These are phyloP conservation scores for Mastomys coucha DNA, from an alignment of 2,113 vertebrate species.

Conservation along the genomic window DNA sequence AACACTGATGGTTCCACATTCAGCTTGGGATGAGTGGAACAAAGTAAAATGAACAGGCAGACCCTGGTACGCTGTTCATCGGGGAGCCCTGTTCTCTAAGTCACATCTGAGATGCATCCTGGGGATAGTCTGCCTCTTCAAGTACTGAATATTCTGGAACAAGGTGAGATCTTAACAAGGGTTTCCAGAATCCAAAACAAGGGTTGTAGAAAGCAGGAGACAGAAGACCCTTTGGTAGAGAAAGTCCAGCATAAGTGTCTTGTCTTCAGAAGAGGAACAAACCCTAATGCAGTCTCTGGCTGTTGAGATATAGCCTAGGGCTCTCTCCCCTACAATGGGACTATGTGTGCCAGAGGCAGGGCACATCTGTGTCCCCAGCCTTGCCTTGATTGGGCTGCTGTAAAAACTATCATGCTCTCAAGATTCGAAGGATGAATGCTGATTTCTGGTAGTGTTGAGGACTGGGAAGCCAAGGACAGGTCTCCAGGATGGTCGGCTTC, in stretches of 20 bases:
- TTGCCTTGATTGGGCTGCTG: not conserved
- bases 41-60: not conserved
- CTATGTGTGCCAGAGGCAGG: not conserved
- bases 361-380: not conserved
- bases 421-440: not conserved
- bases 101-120: not conserved
- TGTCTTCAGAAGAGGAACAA: not conserved
- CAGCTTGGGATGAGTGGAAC: not conserved
- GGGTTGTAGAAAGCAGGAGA: not conserved
- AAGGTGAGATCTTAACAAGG: not conserved
- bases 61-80: not conserved
- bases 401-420: not conserved
- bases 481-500: not conserved
- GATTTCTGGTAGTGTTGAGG: not conserved
- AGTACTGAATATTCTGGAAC: not conserved
- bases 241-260: not conserved
- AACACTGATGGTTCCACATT: not conserved
- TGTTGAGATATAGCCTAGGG: not conserved
- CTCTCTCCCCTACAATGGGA: not conserved
- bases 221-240: not conserved
- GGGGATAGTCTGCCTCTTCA: not conserved
- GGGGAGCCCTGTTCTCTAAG: not conserved
- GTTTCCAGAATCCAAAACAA: not conserved
- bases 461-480: not conserved
- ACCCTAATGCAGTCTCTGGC: not conserved